phyloP scores from a whole-genome alignment of 2,888 invertebrate species.

The Eupsilia transversa region DNA sequence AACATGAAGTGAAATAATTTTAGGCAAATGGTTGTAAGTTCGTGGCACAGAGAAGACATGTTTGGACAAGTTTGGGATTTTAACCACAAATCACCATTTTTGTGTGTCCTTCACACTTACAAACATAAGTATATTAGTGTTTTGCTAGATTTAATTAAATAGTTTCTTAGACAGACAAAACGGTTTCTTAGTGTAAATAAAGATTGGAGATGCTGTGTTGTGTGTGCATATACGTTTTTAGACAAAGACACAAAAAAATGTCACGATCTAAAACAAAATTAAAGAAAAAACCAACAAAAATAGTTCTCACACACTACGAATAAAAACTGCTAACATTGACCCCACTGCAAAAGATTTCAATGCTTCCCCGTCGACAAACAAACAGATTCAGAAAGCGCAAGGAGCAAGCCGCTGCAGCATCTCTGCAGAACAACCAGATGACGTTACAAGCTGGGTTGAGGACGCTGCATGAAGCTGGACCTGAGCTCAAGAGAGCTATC shows the following conservation, averaged over 20 bases:
- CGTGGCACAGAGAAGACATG: conserved; percentile 78
- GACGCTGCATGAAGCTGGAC: conserved; percentile 99
- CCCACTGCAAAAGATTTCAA: conserved; percentile 46
- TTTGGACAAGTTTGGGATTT: conserved; percentile 63
- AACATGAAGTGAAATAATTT: conserved; percentile 47
- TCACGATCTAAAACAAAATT: conserved; percentile 2
- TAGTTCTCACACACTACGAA: neutral
- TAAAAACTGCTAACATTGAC: conserved; percentile 5
- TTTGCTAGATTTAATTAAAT: conserved; percentile 28
- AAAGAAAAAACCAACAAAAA: neutral
- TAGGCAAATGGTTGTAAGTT: conserved; percentile 75
- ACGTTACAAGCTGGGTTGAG: conserved; percentile 98
- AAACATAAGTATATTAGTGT: conserved; percentile 28
- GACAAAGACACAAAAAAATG: conserved; percentile 34
- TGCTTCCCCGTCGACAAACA: conserved; percentile 36
- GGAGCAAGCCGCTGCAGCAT: conserved; percentile 93
- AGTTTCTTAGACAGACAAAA: conserved; percentile 11
- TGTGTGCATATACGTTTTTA: conserved; percentile 23
- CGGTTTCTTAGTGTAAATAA: conserved; percentile 31
- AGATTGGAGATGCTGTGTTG: conserved; percentile 34
- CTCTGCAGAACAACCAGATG: conserved; percentile 92
- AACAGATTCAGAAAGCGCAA: conserved; percentile 97
- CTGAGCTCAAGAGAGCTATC: conserved; percentile 99
- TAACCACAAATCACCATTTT: conserved; percentile 48
- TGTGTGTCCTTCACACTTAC: conserved; percentile 42